phyloP scores from a whole-genome alignment of 2,113 vertebrate genomes.

The Etia nguti region DNA sequence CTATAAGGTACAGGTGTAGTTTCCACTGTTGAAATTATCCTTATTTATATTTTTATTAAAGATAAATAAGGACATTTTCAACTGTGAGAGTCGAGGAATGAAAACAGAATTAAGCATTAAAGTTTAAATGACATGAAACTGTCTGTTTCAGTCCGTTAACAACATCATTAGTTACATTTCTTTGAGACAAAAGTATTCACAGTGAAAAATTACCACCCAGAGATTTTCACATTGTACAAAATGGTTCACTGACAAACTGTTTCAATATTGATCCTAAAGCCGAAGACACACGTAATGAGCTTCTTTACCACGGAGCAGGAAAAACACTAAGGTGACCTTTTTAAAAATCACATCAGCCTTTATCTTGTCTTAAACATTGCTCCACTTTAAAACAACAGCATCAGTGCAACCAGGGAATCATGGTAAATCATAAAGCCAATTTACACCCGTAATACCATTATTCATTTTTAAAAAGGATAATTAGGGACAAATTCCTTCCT shows the following conservation, averaged over 20 bases:
- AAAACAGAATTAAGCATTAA: neutral
- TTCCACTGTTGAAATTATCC: neutral
- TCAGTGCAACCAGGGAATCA: neutral
- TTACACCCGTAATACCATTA: neutral
- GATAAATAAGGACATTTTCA: neutral
- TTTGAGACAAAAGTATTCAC: neutral
- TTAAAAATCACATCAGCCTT: neutral
- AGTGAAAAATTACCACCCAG: neutral
- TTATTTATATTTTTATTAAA: neutral
- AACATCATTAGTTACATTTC: neutral
- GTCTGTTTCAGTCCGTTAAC: neutral
- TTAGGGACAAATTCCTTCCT: neutral
- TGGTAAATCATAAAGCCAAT: neutral
- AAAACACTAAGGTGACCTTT: neutral
- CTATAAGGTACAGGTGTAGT: neutral
- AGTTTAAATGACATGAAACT: neutral
- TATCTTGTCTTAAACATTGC: neutral
- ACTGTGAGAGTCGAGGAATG: accelerated
- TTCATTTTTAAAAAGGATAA: neutral
- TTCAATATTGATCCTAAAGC: neutral
- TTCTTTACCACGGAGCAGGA: neutral
- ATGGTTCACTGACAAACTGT: neutral
- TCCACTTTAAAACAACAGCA: neutral
- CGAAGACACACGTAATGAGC: neutral
- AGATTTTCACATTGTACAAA: neutral